Evolutionary conservation across 35 echinoderm and acorn worm genomes (phyloP), one percentile per base, ranked within the genome.

Genomic region (Acanthaster planci): DNA sequence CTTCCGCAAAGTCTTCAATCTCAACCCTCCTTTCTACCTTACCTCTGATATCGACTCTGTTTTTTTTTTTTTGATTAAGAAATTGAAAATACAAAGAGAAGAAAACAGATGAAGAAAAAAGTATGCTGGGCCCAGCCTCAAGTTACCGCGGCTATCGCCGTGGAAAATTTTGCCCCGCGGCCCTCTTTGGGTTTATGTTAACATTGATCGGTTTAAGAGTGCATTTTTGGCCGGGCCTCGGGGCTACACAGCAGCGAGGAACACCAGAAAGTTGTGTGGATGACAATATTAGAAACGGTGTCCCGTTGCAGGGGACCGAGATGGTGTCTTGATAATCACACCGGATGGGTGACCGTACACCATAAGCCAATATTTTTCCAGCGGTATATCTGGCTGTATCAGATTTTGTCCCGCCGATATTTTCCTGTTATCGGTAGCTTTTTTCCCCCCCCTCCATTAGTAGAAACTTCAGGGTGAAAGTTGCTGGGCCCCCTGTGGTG

Each of bases 171-270:
- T 26, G 26, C 64, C 64, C 64, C 34, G 64, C 64, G 64, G 64
- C 64, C 64, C 64, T 26, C 12, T 72, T 72, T 72, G 64, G 64
- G 64, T 26, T 72, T 72, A 72, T 72, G 64, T 72, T 72, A 72
- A 72, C 64, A 72, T 72, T 72, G 64, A 72, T 72, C 64, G 64
- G 64, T 72, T 72, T 72, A 72, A 72, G 64, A 72, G 64, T 72
- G 64, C 64, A 72, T 72, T 72, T 72, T 72, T 72, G 64, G 26
- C 64, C 64, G 26, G n/a, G 64, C 64, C 64, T 72, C 64, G 64
- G 64, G n/a, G 64, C 64, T 14, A 36, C 34, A 26, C 64, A 72
- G 14, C 18, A 47, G 64, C 64, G 64, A 47, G 64, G 26, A 72
- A 72, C 34, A 72, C 64, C 64, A 72, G 64, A 72, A 72, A 72